Base-by-base conservation (phyloP, 64 coral and sea anemone species). In the Dendrophyllia cribrosa region DNA sequence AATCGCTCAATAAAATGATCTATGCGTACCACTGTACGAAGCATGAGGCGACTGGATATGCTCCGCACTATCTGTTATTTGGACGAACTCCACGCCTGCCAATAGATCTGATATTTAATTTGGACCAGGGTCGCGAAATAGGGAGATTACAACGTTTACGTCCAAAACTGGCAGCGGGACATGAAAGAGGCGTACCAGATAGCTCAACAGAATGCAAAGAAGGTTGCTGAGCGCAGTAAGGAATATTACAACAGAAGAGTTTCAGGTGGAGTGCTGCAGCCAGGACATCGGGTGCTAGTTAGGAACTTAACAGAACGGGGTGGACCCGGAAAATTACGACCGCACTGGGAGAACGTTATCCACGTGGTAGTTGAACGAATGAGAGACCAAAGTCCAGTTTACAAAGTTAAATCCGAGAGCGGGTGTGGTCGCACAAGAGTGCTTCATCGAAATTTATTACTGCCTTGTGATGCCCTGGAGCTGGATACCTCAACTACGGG, bases 101-200 rank as follows among this genome's bases (percentile, higher is more conserved):
- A 1, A 84, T 84, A 6, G 80, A 84, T 64, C 80, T 84, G 21
- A 17, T 84, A 47, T 86, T 86, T 86, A 64, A 86, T 64, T 58
- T 86, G 7, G 44, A 86, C 58, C 82, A 66, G 9, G 55, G 44
- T 25, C 26, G 46, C 6, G 66, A 26, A n/a, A 7, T 0, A 45
- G 43, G 46, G 46, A 78, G 53, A 58, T 16, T 46, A 66, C 55
- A 43, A 60, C 26, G 45, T 10, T 47, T 86, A 86, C 66, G 46
- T 65, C 44, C 59, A 70, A 49, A 86, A 86, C 21, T 86, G 82
- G 82, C 61, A 65, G 24, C 34, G 34, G 34, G 34, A 34, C 34
- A 34, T 34, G 34, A 34, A 34, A 34, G 34, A 34, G 34, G 34
- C 34, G 34, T 34, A 34, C 34, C 34, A 34, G 34, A 34, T 34